These are phyloP conservation scores for Lepidochrysops patricia DNA, from an alignment of 2,888 invertebrate genomes.

Conservation along the genomic window DNA sequence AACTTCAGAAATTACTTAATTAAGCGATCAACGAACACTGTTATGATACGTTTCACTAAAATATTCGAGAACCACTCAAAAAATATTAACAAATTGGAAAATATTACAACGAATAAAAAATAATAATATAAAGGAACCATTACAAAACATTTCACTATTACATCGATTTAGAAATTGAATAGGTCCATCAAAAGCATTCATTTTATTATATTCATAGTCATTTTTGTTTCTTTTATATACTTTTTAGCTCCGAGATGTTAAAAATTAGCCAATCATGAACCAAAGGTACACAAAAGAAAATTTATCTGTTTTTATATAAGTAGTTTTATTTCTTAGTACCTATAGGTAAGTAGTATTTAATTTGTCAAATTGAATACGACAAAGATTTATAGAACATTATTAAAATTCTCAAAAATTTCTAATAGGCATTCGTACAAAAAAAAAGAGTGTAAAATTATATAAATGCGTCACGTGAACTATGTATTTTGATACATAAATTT, in stretches of 20 bases:
- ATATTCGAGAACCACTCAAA: neutral
- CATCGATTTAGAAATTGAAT: neutral
- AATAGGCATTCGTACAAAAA: no score
- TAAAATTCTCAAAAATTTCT: no score
- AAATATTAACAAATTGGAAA: neutral
- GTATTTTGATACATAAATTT: no score
- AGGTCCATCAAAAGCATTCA: neutral
- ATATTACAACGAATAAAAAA: neutral
- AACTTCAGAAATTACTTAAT: constrained; percentile 12
- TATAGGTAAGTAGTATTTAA: no score
- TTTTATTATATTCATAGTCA: neutral
- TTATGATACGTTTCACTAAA: constrained; percentile 1
- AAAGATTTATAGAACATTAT: no score
- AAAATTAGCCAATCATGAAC: no score
- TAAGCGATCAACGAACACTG: neutral
- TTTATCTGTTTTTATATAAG: no score
- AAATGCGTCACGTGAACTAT: no score
- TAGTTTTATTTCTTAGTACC: no score
- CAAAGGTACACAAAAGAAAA: no score
- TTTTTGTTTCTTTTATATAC: neutral
- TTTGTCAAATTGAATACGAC: no score
- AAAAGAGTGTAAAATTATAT: no score
- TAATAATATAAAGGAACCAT: neutral
- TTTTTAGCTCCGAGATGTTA: neutral
- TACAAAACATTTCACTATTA: neutral